Evolutionary conservation across 2,888 invertebrate species (phyloP).

Genomic region (Sclerodermus sp.): DNA sequence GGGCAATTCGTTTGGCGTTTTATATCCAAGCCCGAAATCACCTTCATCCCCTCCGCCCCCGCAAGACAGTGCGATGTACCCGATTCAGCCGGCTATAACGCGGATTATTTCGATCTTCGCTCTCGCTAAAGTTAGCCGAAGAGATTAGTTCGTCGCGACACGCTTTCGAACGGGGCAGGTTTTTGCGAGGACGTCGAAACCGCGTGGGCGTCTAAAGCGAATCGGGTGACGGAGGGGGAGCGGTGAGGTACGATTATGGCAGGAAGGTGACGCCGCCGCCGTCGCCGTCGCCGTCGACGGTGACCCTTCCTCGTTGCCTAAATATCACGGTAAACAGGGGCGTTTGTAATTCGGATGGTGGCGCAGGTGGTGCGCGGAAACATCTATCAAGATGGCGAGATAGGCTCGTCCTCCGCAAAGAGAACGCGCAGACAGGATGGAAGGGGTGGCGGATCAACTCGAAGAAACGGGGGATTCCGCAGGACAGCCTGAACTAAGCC

Average conservation of each 20-base stretch:
- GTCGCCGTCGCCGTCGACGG: neutral
- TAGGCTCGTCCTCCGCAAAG: constrained; percentile 24
- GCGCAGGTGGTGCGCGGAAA: constrained; percentile 51
- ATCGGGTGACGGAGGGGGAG: constrained; percentile 16
- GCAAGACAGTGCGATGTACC: constrained; percentile 4
- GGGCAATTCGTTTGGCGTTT: constrained; percentile 53
- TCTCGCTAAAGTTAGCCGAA: constrained; percentile 44
- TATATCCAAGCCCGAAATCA: constrained; percentile 44
- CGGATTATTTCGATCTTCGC: constrained; percentile 47
- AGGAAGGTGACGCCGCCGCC: constrained; percentile 2
- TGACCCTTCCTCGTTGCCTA: constrained; percentile 20
- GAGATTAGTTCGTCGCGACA: constrained; percentile 30
- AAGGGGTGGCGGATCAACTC: constrained; percentile 27
- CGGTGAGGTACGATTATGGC: constrained; percentile 10
- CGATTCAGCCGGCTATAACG: constrained; percentile 37
- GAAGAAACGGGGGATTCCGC: constrained; percentile 33
- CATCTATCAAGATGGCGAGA: constrained; percentile 52
- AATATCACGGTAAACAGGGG: constrained; percentile 38
- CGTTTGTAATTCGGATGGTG: constrained; percentile 44
- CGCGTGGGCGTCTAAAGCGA: constrained; percentile 5
- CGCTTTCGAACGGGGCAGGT: constrained; percentile 7
- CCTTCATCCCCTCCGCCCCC: constrained; percentile 15
- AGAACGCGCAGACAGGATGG: constrained; percentile 18
- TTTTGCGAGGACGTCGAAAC: constrained; percentile 1
- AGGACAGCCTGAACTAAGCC: constrained; percentile 30